Conservation (phyloP, 2,888 invertebrate genomes). For the Rhogogaster chlorosoma region DNA sequence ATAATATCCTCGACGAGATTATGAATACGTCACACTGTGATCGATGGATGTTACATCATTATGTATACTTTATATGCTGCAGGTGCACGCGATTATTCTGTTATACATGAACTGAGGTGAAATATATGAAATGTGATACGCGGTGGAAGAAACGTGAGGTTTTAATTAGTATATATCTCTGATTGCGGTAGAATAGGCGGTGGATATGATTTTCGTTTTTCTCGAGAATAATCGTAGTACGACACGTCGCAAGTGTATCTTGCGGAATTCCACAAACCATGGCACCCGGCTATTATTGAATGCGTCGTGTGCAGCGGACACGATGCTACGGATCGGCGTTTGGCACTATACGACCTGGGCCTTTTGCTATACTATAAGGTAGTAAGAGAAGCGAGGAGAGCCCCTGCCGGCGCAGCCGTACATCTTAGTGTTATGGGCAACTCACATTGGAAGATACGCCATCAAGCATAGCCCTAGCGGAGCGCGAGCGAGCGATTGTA, state of each 20-base stretch:
- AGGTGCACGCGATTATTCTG: too few species aligned
- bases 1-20: background rate
- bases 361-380: conserved; percentile 75
- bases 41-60: too few species aligned
- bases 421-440: conserved; percentile 83
- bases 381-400: conserved; percentile 73
- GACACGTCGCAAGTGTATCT: conserved; percentile 10
- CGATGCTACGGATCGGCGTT: conserved; percentile 64
- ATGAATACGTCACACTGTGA: too few species aligned
- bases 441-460: conserved; percentile 85
- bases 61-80: too few species aligned
- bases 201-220: background rate
- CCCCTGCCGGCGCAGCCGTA: conserved; percentile 82
- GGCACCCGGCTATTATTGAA: conserved; percentile 25
- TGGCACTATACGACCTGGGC: conserved; percentile 69
- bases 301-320: conserved; percentile 53
- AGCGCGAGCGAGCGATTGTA: conserved; percentile 80
- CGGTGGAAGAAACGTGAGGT: too few species aligned
- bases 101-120: too few species aligned
- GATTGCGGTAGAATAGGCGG: too few species aligned
- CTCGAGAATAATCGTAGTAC: background rate
- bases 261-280: conserved; percentile 10
- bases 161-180: too few species aligned
- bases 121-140: too few species aligned
- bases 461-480: conserved; percentile 81